A percentile compares a stretch with the other conserved stretches of the same genome.
phyloP scores from a whole-genome alignment of 2,113 vertebrate species.

The Brachyistius frenatus region DNA sequence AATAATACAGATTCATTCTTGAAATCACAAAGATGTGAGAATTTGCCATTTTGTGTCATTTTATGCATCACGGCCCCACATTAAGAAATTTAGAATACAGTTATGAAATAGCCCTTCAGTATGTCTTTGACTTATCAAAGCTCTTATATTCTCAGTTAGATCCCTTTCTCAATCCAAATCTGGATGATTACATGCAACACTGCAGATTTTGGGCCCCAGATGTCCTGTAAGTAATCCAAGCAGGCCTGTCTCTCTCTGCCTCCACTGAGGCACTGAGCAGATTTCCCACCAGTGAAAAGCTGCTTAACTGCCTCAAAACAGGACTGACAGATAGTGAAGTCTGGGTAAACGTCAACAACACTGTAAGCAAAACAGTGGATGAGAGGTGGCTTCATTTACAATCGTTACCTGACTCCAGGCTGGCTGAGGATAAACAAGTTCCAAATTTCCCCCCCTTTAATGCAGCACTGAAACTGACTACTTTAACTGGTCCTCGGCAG shows the following conservation, averaged over 20 bases:
- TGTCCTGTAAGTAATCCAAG: conserved; percentile 5
- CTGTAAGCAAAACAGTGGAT: conserved; percentile 41
- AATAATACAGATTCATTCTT: not conserved
- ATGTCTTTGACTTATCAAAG: not conserved
- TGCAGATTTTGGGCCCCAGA: not conserved
- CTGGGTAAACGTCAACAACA: conserved; percentile 37
- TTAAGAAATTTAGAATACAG: not conserved
- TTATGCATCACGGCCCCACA: not conserved
- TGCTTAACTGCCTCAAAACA: conserved; percentile 60
- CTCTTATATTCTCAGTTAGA: not conserved
- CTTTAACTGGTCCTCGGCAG: not conserved
- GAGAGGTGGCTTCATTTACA: conserved; percentile 40
- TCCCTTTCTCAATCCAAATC: not conserved
- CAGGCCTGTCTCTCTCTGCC: not conserved
- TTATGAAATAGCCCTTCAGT: not conserved
- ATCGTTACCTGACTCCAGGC: conserved; percentile 33
- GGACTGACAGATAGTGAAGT: conserved; percentile 61
- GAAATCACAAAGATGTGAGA: not conserved
- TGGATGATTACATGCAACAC: conserved; percentile 1
- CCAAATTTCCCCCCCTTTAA: conserved; percentile 29
- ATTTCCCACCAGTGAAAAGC: conserved; percentile 48
- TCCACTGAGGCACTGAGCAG: conserved; percentile 2
- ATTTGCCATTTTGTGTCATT: not conserved
- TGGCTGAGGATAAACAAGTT: conserved; percentile 48
- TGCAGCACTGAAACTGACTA: conserved; percentile 24